Evolutionary conservation across 2,888 invertebrate genomes (phyloP).

Genomic region (Ctena decussata): DNA sequence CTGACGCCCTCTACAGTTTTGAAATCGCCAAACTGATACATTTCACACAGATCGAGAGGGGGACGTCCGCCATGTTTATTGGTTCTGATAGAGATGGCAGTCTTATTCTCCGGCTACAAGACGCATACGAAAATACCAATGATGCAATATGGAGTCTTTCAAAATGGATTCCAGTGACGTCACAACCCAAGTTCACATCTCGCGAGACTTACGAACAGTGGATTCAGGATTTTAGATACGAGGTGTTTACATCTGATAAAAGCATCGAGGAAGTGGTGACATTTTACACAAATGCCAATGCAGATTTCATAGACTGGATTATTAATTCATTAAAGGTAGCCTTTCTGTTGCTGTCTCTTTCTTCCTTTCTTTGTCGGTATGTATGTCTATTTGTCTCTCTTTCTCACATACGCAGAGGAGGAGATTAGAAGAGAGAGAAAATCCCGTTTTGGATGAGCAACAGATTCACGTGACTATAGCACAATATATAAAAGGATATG

Average conservation of each 20-base stretch:
- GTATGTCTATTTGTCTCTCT: no score
- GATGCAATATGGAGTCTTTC: constrained; percentile 5
- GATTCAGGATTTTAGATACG: constrained; percentile 6
- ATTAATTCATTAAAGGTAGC: not conserved
- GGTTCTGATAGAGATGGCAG: constrained; percentile 50
- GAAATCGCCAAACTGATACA: constrained; percentile 69
- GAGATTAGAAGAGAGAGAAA: no score
- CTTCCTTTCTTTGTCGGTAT: no score
- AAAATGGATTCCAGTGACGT: constrained; percentile 5
- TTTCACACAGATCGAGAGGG: constrained; percentile 71
- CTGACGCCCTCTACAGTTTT: constrained; percentile 40
- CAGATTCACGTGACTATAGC: no score
- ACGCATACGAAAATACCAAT: not conserved
- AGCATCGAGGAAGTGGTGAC: not conserved
- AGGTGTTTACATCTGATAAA: not conserved
- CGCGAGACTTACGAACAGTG: constrained; percentile 3
- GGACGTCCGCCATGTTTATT: constrained; percentile 66
- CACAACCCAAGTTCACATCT: not conserved
- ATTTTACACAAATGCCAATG: not conserved
- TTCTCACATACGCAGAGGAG: no score
- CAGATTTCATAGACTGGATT: not conserved
- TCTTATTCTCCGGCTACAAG: not conserved
- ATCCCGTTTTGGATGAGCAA: no score
- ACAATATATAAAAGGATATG: no score
- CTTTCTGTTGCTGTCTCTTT: no score